Percentiles rank a stretch among this genome's conserved stretches.
Conservation (phyloP, 1,140 invertebrate species). For the Dryas iulia region DNA sequence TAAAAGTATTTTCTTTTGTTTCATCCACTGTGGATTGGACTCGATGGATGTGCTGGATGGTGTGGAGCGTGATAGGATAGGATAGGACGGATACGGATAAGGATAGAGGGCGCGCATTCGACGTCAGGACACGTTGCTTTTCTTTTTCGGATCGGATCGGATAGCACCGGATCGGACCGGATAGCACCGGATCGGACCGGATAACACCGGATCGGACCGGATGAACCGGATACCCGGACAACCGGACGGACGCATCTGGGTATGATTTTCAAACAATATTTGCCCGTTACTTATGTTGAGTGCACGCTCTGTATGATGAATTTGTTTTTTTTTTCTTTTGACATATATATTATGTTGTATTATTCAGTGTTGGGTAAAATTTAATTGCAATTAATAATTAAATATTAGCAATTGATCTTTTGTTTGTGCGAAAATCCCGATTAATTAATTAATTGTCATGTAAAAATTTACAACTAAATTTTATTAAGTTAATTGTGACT, state of each 20-base stretch:
- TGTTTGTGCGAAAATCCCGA: too few species aligned
- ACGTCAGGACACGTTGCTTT: constrained; percentile 17
- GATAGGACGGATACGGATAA: constrained; percentile 13
- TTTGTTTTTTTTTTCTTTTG: not conserved
- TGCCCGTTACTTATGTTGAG: constrained; percentile 70
- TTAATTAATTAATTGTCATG: too few species aligned
- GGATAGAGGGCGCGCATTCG: constrained; percentile 35
- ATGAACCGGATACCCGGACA: constrained; percentile 38
- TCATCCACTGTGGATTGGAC: constrained; percentile 76
- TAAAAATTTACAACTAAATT: too few species aligned
- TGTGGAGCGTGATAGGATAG: constrained; percentile 51
- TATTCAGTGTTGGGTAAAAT: too few species aligned
- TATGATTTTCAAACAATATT: constrained; percentile 70
- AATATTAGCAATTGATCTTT: too few species aligned
- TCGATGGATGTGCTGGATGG: constrained; percentile 67
- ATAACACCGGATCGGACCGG: constrained; percentile 45
- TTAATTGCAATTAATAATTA: too few species aligned
- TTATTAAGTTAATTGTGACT: too few species aligned
- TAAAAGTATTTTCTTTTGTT: constrained; percentile 77
- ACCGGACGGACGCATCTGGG: constrained; percentile 63
- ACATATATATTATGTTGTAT: not conserved
- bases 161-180: constrained; percentile 52
- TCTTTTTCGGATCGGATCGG: constrained; percentile 29
- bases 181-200: constrained; percentile 45
- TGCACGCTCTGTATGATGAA: constrained; percentile 64